Conservation (phyloP, 2,113 vertebrate genomes). For the Pseudopipra pipra region DNA sequence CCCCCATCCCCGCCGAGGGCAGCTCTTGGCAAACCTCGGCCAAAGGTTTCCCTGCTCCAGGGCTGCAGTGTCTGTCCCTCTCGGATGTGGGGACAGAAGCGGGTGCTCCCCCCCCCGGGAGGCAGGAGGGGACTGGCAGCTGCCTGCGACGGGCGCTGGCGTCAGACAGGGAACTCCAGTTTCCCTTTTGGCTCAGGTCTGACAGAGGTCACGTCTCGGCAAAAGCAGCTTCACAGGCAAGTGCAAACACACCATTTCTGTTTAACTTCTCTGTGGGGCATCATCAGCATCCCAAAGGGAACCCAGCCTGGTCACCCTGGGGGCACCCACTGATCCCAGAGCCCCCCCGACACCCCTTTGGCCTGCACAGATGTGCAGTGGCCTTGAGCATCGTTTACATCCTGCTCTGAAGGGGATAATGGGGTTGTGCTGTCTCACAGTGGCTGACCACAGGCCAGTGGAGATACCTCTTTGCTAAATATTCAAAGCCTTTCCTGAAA, state of each 20-base stretch:
- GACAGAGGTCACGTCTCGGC: background rate
- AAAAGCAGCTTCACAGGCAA: background rate
- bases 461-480: background rate
- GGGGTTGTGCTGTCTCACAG: accelerated
- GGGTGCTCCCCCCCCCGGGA: accelerated
- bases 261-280: background rate
- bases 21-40: accelerated
- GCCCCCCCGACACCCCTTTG: too few relatives aligned
- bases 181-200: background rate
- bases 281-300: accelerated
- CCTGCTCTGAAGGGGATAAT: accelerated
- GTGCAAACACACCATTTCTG: background rate
- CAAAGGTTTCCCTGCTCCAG: background rate
- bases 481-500: background rate
- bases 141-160: background rate
- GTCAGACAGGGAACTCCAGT: constrained; percentile 13
- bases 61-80: accelerated
- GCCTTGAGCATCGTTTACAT: accelerated
- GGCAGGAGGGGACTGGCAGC: background rate
- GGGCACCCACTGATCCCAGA: background rate
- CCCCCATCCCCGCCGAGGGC: accelerated
- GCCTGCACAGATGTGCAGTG: background rate
- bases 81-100: accelerated
- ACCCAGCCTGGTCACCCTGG: background rate
- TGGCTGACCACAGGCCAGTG: accelerated